Conservation (phyloP, 2,113 vertebrate genomes). For the Gallinago media region DNA sequence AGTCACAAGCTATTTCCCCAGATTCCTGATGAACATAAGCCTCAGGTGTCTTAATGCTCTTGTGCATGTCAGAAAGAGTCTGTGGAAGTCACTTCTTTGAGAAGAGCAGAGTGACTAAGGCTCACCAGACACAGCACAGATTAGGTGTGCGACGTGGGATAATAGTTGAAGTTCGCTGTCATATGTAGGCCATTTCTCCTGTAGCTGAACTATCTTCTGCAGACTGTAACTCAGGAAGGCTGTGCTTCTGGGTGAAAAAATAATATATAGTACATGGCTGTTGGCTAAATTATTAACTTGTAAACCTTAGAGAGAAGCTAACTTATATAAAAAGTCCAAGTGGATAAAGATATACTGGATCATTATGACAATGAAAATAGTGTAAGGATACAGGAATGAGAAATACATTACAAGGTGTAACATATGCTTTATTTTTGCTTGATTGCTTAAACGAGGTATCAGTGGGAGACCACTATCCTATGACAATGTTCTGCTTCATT, state of each 20-base stretch:
- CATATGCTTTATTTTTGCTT: constrained; percentile 76
- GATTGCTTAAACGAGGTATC: constrained; percentile 69
- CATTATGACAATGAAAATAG: constrained; percentile 73
- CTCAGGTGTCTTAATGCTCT: background rate
- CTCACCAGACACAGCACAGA: background rate
- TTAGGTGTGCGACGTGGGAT: background rate
- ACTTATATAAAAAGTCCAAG: constrained; percentile 71
- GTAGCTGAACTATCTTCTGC: constrained; percentile 21
- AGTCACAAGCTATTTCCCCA: background rate
- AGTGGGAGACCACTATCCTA: constrained; percentile 59
- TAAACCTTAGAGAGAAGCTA: constrained; percentile 60
- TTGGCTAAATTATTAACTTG: constrained; percentile 63
- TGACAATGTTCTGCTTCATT: constrained; percentile 41
- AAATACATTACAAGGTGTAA: constrained; percentile 73
- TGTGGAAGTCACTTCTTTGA: background rate
- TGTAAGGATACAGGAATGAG: constrained; percentile 70
- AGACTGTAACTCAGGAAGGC: constrained; percentile 15
- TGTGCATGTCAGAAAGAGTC: background rate
- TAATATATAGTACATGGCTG: constrained; percentile 66
- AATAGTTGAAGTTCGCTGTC: background rate
- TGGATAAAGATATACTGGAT: constrained; percentile 48
- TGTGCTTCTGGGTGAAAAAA: constrained; percentile 62
- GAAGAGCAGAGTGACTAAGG: background rate
- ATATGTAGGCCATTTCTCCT: constrained; percentile 57
- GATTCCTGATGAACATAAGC: background rate